Evolutionary conservation across 2,888 invertebrate genomes (phyloP).

Genomic region (Tuberolachnus salignus): DNA sequence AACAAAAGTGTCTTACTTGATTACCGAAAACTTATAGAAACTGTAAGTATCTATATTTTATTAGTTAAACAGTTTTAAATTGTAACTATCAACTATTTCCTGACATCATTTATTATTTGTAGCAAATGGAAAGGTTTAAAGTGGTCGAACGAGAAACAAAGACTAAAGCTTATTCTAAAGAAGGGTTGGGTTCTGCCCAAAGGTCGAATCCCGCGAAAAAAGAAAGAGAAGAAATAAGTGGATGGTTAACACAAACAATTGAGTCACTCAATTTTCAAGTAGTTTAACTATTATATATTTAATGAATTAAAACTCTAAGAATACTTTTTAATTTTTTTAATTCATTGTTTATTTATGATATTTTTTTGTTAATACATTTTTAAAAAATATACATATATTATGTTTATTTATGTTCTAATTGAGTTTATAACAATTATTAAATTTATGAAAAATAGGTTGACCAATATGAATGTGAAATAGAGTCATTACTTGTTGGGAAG

Average conservation of each 20-base stretch:
- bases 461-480: slow-evolving; percentile 96
- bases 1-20: slow-evolving; percentile 98
- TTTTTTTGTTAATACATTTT: background rate
- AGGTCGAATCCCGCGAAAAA: slow-evolving; percentile 98
- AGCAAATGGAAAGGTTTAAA: slow-evolving; percentile 99
- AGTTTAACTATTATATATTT: slow-evolving; percentile 56
- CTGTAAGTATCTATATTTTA: slow-evolving; percentile 69
- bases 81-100: background rate
- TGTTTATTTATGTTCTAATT: slow-evolving; percentile 55
- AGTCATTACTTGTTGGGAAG: slow-evolving; percentile 89
- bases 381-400: background rate
- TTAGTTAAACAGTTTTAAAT: slow-evolving; percentile 3
- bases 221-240: slow-evolving; percentile 93
- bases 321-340: too few relatives aligned
- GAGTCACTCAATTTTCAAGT: slow-evolving; percentile 90
- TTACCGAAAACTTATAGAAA: slow-evolving; percentile 98
- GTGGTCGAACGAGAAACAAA: slow-evolving; percentile 99
- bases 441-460: slow-evolving; percentile 73
- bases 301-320: slow-evolving; percentile 24
- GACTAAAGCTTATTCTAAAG: slow-evolving; percentile 99
- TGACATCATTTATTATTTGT: slow-evolving; percentile 61
- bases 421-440: background rate
- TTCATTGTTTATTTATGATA: too few relatives aligned
- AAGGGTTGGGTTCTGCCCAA: slow-evolving; percentile 97
- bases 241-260: slow-evolving; percentile 91